These are phyloP conservation scores for Drosophila rellima DNA, from an alignment of 2,888 invertebrate genomes.

Conservation along the genomic window DNA sequence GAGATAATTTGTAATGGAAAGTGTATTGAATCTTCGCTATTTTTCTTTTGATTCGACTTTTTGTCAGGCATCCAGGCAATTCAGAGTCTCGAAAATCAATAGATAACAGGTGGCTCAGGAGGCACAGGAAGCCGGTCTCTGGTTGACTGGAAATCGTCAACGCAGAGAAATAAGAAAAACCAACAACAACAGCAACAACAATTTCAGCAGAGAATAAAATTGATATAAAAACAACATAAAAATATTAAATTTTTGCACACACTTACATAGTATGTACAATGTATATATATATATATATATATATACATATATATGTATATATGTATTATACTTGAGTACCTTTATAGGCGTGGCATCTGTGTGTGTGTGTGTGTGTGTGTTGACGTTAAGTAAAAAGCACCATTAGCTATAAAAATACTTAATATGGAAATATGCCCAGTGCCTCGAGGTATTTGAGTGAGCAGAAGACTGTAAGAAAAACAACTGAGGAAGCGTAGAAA, in stretches of 20 bases:
- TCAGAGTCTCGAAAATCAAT: conserved; percentile 71
- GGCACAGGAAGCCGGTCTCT: conserved; percentile 58
- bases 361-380: conserved; percentile 65
- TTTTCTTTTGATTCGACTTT: conserved; percentile 6
- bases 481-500: conserved; percentile 22
- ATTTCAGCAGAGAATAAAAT: conserved; percentile 64
- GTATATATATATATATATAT: no score
- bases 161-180: conserved; percentile 35
- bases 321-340: conserved; percentile 7
- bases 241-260: conserved; percentile 67
- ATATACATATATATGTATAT: no score
- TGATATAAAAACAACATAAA: conserved; percentile 78
- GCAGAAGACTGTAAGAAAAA: conserved; percentile 47
- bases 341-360: conserved; percentile 52
- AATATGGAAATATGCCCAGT: conserved; percentile 77
- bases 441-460: conserved; percentile 66
- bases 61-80: conserved; percentile 51
- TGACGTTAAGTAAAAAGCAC: conserved; percentile 78
- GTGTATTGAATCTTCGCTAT: conserved; percentile 29
- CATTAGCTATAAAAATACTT: conserved; percentile 83
- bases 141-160: conserved; percentile 37
- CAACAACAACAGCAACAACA: conserved; percentile 29
- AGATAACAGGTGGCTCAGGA: conserved; percentile 76
- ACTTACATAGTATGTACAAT: not conserved
- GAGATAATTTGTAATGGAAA: conserved; percentile 1